These are phyloP conservation scores for Scylla paramamosain DNA, from an alignment of 1,140 invertebrate genomes.

Conservation along the genomic window DNA sequence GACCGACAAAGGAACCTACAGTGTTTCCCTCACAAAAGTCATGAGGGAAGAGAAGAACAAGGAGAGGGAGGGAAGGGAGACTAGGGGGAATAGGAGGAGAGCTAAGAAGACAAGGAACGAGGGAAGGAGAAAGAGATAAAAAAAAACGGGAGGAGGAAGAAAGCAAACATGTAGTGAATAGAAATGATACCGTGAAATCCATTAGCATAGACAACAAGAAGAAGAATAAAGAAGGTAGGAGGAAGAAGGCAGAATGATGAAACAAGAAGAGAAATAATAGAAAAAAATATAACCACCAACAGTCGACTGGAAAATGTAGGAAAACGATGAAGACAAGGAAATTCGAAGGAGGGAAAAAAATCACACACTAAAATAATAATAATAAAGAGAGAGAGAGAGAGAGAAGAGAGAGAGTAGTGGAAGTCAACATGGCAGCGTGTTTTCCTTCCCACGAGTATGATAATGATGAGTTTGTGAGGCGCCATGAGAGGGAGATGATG, in stretches of 20 bases:
- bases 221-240: background rate
- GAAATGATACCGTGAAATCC: slow-evolving; percentile 13
- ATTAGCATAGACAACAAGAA: background rate
- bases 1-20: background rate
- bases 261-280: background rate
- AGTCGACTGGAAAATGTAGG: background rate
- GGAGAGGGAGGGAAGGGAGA: background rate
- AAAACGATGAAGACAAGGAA: background rate
- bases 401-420: background rate
- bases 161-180: slow-evolving; percentile 1
- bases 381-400: background rate
- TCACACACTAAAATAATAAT: background rate
- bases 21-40: slow-evolving; percentile 9
- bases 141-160: background rate
- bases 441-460: slow-evolving; percentile 7
- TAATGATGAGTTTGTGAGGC: background rate
- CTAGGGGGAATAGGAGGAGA: too few species aligned
- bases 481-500: slow-evolving; percentile 4
- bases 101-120: too few species aligned
- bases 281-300: background rate
- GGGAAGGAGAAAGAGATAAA: too few species aligned
- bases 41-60: background rate
- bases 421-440: background rate
- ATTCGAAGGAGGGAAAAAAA: background rate
- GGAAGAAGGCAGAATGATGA: background rate